phyloP scores from a whole-genome alignment of 2,888 invertebrate species.

The Watsonalla binaria region DNA sequence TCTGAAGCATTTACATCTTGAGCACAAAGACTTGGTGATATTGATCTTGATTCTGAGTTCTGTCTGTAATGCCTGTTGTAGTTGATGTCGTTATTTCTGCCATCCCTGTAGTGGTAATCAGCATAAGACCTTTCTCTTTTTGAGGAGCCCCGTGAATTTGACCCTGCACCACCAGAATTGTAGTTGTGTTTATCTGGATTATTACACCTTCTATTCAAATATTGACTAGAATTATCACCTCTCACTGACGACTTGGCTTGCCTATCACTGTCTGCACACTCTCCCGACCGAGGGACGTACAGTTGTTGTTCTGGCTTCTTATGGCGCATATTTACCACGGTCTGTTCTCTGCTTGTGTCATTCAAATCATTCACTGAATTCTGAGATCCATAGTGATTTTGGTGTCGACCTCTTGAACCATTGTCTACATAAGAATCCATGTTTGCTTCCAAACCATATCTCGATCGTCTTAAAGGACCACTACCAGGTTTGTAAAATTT shows the following conservation, averaged over 20 bases:
- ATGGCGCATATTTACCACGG: constrained; percentile 39
- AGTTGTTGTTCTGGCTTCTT: constrained; percentile 71
- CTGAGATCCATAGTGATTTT: constrained; percentile 61
- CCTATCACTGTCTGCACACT: constrained; percentile 54
- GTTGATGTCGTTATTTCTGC: constrained; percentile 56
- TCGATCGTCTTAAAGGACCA: constrained; percentile 84
- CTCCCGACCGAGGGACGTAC: constrained; percentile 61
- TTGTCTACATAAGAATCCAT: constrained; percentile 67
- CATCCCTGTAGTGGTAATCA: constrained; percentile 50
- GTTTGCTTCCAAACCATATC: constrained; percentile 78
- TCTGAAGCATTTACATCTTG: constrained; percentile 65
- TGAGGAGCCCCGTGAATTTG: constrained; percentile 47
- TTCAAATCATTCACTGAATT: constrained; percentile 53
- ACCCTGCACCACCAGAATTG: constrained; percentile 45
- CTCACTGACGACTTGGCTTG: constrained; percentile 45
- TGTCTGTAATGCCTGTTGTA: constrained; percentile 70
- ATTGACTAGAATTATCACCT: constrained; percentile 68
- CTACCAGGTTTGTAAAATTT: constrained; percentile 87
- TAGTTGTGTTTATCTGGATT: constrained; percentile 52
- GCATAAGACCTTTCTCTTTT: constrained; percentile 57
- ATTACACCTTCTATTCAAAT: constrained; percentile 53
- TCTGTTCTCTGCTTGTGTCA: constrained; percentile 41
- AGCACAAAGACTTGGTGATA: constrained; percentile 61
- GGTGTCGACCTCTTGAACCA: constrained; percentile 43
- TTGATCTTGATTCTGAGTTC: constrained; percentile 82